Evolutionary conservation across 2,113 vertebrate genomes (phyloP), one percentile per base, ranked within the genome.

Genomic region (Pseudolaguvia tuberculata): DNA sequence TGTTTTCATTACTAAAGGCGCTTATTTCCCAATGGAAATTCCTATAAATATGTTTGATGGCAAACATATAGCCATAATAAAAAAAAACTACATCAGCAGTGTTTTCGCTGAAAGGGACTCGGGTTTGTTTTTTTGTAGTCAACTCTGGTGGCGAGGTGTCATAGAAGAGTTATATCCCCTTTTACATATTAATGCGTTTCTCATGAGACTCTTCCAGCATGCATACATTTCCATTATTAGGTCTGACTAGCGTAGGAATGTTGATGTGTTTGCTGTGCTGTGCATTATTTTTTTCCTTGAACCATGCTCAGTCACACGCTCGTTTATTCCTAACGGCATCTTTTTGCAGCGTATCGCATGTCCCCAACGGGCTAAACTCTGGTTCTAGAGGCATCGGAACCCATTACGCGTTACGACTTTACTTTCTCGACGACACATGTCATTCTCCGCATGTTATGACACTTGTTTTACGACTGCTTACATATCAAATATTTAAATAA

Each of bases 401-500:
- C 84, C 84, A 89, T 89, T 90, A 89, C 80, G 81, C 78, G 53
- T 89, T 88, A 89, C 88, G 81, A 79, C 83, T 9, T 6, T 9
- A 42, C 83, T 84, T 84, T 68, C 71, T 78, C 80, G 73, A 42
- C 39, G 39, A 1, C 70, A 53, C 81, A 63, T 82, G 88, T 87
- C 83, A 87, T 88, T 87, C 82, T 85, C 80, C 58, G 80, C 83
- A 83, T 79, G 84, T 84, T 84, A 82, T 90, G 88, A 89, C 88
- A 89, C 89, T 89, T 89, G 85, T 89, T 91, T 90, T 88, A 89
- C 85, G 87, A 87, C 89, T 86, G 87, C 88, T 89, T 89, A 85
- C 87, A 89, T 88, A 90, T 91, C 85, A 88, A 89, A 90, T 91
- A 90, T 91, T 91, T 90, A 90, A 91, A 90, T 91, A 89, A 89